These are phyloP conservation scores for Acrobasis consociella DNA, from an alignment of 2,888 invertebrate genomes.

Conservation along the genomic window DNA sequence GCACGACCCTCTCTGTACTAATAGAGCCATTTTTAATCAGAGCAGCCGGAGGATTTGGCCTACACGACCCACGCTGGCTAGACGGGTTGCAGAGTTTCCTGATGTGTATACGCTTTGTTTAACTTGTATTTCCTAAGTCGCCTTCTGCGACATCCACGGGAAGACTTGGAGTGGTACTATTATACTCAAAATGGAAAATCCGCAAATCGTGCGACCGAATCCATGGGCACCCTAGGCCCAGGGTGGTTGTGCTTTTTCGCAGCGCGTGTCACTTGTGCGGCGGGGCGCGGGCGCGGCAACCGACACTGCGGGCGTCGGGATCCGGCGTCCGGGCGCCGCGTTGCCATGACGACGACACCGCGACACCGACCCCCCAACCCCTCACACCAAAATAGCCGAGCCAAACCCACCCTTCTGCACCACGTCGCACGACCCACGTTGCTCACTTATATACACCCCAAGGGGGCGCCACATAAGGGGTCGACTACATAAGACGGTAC, in stretches of 20 bases:
- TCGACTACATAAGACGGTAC: constrained; percentile 78
- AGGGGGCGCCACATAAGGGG: constrained; percentile 64
- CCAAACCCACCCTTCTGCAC: constrained; percentile 58
- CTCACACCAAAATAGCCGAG: constrained; percentile 35
- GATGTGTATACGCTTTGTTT: too few species aligned
- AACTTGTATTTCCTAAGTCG: too few species aligned
- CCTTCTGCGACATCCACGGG: too few species aligned
- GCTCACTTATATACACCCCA: constrained; percentile 67
- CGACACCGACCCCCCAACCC: constrained; percentile 60
- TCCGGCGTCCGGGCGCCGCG: constrained; percentile 84
- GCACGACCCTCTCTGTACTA: too few species aligned
- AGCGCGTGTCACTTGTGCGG: constrained; percentile 81
- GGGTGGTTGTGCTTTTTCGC: constrained; percentile 82
- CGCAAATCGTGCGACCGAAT: neutral
- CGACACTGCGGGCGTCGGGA: constrained; percentile 84
- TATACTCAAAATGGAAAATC: neutral
- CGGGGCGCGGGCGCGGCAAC: constrained; percentile 77
- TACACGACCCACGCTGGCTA: too few species aligned
- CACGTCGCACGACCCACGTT: constrained; percentile 56
- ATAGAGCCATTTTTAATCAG: too few species aligned
- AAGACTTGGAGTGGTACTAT: too few species aligned
- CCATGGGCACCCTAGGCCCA: constrained; percentile 44
- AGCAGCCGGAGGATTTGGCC: too few species aligned
- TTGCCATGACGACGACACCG: constrained; percentile 84
- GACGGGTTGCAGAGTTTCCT: too few species aligned